phyloP scores from a whole-genome alignment of 2,797 vertebrate species.

The Thamnophis elegans region DNA sequence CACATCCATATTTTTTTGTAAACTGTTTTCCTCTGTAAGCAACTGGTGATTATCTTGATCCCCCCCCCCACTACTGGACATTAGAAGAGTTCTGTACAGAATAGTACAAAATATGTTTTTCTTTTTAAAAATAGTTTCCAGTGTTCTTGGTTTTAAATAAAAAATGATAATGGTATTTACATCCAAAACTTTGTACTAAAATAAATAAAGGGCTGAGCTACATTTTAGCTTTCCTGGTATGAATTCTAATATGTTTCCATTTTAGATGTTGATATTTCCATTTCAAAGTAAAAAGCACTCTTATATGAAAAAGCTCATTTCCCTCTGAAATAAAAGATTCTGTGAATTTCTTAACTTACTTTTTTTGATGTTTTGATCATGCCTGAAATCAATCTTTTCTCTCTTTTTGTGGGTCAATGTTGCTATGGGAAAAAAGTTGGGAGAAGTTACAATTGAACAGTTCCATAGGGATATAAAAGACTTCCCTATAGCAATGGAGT shows the following conservation, averaged over 20 bases:
- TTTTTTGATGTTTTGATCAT: conserved; percentile 46
- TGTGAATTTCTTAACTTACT: conserved; percentile 56
- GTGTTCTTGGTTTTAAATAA: conserved; percentile 35
- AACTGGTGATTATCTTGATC: background rate
- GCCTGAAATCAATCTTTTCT: conserved; percentile 47
- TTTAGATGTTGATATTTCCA: conserved; percentile 58
- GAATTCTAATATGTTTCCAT: conserved; percentile 30
- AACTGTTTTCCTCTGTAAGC: background rate
- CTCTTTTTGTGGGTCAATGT: conserved; percentile 37
- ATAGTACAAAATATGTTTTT: conserved; percentile 46
- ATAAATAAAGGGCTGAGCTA: conserved; percentile 36
- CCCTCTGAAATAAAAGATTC: conserved; percentile 42
- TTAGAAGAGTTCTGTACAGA: conserved; percentile 41
- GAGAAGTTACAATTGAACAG: conserved; percentile 49
- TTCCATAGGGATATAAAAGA: conserved; percentile 48
- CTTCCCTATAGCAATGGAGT: conserved; percentile 4
- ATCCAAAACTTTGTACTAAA: conserved; percentile 35
- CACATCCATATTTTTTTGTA: background rate
- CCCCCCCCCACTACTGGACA: conserved; percentile 33
- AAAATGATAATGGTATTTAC: conserved; percentile 51
- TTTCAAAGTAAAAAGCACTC: conserved; percentile 62
- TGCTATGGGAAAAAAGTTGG: conserved; percentile 58
- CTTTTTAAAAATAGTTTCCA: conserved; percentile 14
- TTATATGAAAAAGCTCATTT: conserved; percentile 58
- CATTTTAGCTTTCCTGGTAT: conserved; percentile 47